Evolutionary conservation across 2,113 vertebrate species (phyloP), one percentile per base, ranked within the genome.

Genomic region (Poeciliopsis prolifica): DNA sequence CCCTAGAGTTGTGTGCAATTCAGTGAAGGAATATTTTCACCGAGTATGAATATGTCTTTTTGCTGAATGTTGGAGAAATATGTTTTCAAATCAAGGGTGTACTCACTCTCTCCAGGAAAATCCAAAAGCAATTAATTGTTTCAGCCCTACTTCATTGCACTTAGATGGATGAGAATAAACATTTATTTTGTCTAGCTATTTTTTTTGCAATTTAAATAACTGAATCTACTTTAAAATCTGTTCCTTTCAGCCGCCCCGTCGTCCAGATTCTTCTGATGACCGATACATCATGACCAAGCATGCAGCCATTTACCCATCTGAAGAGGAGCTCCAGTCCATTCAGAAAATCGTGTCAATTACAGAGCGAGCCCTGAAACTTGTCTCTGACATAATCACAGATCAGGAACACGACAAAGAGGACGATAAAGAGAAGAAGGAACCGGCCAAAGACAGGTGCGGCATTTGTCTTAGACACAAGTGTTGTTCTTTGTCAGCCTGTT

Each of bases 341-440:
- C 98, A 99, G 91, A 99, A 99, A 92, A 99, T 99, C 3, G 98
- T 99, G 77, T 99, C 98, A 19, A 97, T 99, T 86, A 99, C 98
- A 12, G 98, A 99, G 60, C 96, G 98, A 72, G 98, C 98, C 51
- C 95, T 99, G 81, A 99, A 99, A 83, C 96, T 99, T 69, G 98
- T 99, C 72, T 99, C 98, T 2, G 98, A 98, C 92, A 96, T 95
- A 11, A 96, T 99, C 82, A 96, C 96, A 65, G 98, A 98, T 58
- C 95, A 97, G 81, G 97, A 99, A 78, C 96, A 96, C 80, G 91
- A 58, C 85, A 96, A 96, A 79, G 98, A 99, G 6, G 96, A 98
- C 73, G 97, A 98, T 66, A 95, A 95, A 31, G 97, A 99, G 67
- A 97, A 98, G 82, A 98, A 97, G 67, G 97, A 98, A 28, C 83